phyloP scores from a whole-genome alignment of 2,888 invertebrate species.

The Cantharis lateralis region DNA sequence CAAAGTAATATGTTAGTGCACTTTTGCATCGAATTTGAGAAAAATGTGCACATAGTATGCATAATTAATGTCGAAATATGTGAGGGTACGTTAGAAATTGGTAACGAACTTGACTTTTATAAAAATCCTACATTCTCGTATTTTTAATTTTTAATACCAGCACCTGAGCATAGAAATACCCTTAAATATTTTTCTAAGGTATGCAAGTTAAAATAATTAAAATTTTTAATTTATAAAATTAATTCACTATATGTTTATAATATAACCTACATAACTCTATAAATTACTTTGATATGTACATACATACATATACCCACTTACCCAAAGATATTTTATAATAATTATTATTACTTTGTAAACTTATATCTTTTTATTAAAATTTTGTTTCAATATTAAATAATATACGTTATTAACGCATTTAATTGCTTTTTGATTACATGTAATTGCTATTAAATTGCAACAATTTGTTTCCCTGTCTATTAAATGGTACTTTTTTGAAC shows the following conservation, averaged over 20 bases:
- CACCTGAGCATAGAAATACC: neutral
- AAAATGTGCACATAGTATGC: neutral
- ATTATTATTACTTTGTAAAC: neutral
- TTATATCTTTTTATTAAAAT: neutral
- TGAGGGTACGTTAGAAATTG: slow-evolving; percentile 10
- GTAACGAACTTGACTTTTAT: slow-evolving; percentile 23
- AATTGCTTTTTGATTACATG: neutral
- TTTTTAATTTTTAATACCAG: neutral
- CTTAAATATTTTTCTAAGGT: neutral
- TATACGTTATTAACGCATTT: neutral
- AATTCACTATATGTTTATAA: neutral
- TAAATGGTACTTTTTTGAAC: neutral
- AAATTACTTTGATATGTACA: neutral
- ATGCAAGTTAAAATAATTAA: neutral
- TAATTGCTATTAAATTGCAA: neutral
- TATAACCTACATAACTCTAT: neutral
- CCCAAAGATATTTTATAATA: neutral
- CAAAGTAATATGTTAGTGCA: neutral
- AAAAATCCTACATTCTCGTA: neutral
- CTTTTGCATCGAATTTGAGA: neutral
- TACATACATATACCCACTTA: neutral
- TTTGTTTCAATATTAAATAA: neutral
- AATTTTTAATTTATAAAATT: neutral
- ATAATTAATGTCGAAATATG: neutral
- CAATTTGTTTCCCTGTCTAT: neutral